Percentiles rank a stretch among this genome's conserved stretches.
Evolutionary conservation across 2,797 vertebrate genomes (phyloP).

Genomic region (Pygocentrus nattereri): DNA sequence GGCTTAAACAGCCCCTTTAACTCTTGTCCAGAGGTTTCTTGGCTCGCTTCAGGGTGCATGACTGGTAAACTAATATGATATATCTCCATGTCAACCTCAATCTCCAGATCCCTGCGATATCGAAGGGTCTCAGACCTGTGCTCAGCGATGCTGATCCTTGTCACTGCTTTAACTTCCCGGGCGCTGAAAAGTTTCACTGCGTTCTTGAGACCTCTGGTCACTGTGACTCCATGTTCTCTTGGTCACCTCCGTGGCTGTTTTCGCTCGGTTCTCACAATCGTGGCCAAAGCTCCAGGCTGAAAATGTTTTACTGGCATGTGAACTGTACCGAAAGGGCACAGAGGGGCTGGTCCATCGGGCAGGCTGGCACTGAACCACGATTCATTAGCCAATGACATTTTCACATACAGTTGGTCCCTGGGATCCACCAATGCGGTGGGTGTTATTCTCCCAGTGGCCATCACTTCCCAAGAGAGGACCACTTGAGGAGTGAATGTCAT

Average conservation of each 20-base stretch:
- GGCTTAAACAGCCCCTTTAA: conserved; percentile 57
- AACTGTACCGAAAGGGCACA: conserved; percentile 71
- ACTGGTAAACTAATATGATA: conserved; percentile 50
- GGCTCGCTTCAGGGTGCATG: conserved; percentile 28
- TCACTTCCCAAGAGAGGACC: conserved; percentile 25
- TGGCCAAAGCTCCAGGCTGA: conserved; percentile 80
- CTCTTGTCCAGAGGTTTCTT: conserved; percentile 55
- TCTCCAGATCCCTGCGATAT: conserved; percentile 27
- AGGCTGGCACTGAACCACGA: conserved; percentile 71
- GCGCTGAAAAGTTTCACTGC: conserved; percentile 9
- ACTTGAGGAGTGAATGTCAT: conserved; percentile 19
- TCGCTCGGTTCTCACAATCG: conserved; percentile 85
- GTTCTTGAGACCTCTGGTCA: conserved; percentile 23
- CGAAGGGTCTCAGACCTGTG: not conserved
- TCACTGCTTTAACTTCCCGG: conserved; percentile 31
- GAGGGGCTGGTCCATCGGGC: conserved; percentile 72
- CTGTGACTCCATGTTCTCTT: conserved; percentile 30
- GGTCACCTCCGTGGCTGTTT: conserved; percentile 70
- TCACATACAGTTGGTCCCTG: conserved; percentile 70
- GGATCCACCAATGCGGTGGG: not conserved
- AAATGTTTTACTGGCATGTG: conserved; percentile 86
- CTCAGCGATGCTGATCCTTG: conserved; percentile 17
- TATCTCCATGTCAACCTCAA: conserved; percentile 41
- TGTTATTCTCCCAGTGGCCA: conserved; percentile 13
- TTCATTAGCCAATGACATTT: conserved; percentile 79